Percentiles rank a stretch among this genome's conserved stretches.
These are phyloP conservation scores for Acanthurus lineatus DNA, from an alignment of 2,797 vertebrate genomes.

Conservation along the genomic window DNA sequence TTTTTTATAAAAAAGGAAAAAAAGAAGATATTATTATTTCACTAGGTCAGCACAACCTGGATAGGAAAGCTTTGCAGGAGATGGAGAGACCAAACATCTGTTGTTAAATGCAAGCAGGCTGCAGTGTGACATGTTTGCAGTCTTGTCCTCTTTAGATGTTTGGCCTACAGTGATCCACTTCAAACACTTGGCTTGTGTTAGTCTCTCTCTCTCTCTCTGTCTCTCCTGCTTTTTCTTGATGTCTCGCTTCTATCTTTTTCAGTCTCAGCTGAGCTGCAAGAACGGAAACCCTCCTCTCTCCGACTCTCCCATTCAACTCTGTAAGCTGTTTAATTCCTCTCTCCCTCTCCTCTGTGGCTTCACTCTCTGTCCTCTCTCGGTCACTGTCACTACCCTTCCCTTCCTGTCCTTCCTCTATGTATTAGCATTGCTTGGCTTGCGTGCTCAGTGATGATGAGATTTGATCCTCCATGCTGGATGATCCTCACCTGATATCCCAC, in stretches of 20 bases:
- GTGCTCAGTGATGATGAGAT: slow-evolving; percentile 84
- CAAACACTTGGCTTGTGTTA: slow-evolving; percentile 91
- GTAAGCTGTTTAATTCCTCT: slow-evolving; percentile 40
- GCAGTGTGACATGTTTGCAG: slow-evolving; percentile 93
- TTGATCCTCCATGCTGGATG: slow-evolving; percentile 82
- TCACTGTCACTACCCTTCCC: slow-evolving; percentile 22
- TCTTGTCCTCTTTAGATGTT: slow-evolving; percentile 95
- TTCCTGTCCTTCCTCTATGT: slow-evolving; percentile 55
- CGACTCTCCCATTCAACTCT: slow-evolving; percentile 86
- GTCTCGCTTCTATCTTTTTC: slow-evolving; percentile 39
- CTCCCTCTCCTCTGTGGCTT: slow-evolving; percentile 12
- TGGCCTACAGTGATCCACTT: slow-evolving; percentile 91
- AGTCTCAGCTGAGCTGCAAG: slow-evolving; percentile 77
- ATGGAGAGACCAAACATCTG: slow-evolving; percentile 96
- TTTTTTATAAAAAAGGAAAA: slow-evolving; percentile 30
- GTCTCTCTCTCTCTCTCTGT: slow-evolving; percentile 54
- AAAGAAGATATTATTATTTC: slow-evolving; percentile 85
- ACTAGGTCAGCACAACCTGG: slow-evolving; percentile 95
- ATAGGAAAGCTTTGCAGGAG: slow-evolving; percentile 88
- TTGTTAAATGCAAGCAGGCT: slow-evolving; percentile 93
- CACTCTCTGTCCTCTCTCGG: slow-evolving; percentile 14
- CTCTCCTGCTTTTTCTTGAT: slow-evolving; percentile 69
- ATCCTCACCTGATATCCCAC: slow-evolving; percentile 74
- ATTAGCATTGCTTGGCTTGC: slow-evolving; percentile 81
- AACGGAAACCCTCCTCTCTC: slow-evolving; percentile 89